Evolutionary conservation across 2,888 invertebrate genomes (phyloP).

Genomic region (Conus canariensis): DNA sequence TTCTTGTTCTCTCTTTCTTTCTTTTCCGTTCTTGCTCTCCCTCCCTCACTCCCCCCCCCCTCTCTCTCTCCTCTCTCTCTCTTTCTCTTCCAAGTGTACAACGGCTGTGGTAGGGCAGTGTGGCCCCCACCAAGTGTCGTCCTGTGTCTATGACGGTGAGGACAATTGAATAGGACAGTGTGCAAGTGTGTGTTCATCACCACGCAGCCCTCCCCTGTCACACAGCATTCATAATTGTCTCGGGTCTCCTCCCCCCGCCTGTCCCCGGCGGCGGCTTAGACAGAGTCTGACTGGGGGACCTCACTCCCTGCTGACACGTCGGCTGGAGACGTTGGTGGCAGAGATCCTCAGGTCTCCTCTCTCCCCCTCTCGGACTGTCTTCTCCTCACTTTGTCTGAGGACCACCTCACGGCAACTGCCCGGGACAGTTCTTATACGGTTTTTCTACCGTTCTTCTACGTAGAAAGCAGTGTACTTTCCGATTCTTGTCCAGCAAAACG

Average conservation of each 20-base stretch:
- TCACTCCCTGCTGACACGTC: constrained; percentile 1
- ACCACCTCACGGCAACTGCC: neutral
- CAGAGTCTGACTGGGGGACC: neutral
- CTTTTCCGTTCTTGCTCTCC: constrained; percentile 11
- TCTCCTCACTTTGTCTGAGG: neutral
- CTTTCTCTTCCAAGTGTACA: neutral
- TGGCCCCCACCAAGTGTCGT: neutral
- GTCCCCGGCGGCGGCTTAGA: neutral
- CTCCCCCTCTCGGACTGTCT: neutral
- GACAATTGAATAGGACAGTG: constrained; percentile 20
- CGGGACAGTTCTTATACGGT: neutral
- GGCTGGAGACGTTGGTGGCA: neutral
- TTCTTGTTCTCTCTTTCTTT: neutral
- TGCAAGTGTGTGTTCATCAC: neutral
- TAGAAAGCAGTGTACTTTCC: neutral
- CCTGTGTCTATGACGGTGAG: neutral
- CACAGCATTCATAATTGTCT: neutral
- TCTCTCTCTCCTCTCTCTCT: neutral
- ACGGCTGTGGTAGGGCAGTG: neutral
- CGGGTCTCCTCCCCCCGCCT: neutral
- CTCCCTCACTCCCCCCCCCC: neutral
- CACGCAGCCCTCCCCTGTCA: neutral
- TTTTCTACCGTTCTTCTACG: neutral
- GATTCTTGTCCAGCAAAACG: neutral
- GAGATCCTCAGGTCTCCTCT: neutral